Percentiles rank a stretch among this genome's conserved stretches.
phyloP scores from a whole-genome alignment of 30 jellyfish, hydroid and myxozoan species.

The Chrysaora quinquecirrha region DNA sequence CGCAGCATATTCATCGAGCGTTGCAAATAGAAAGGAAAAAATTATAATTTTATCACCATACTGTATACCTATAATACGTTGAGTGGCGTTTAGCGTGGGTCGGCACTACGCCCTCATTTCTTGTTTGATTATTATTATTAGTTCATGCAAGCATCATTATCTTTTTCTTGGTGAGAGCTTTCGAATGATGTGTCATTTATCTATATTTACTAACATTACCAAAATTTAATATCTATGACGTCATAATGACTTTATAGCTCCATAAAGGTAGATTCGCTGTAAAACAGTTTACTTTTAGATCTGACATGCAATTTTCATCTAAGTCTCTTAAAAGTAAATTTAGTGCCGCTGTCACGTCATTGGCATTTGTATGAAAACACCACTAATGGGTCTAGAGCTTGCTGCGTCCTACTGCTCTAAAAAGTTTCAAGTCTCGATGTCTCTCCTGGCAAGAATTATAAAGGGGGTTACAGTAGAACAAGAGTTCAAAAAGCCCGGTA shows the following conservation, averaged over 20 bases:
- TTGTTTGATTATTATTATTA: too few relatives aligned
- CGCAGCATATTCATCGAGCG: too few relatives aligned
- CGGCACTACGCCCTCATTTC: too few relatives aligned
- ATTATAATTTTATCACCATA: too few relatives aligned
- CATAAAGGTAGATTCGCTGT: neutral
- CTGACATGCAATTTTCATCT: too few relatives aligned
- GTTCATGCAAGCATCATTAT: too few relatives aligned
- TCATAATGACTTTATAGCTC: neutral
- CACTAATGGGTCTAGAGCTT: neutral
- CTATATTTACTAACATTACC: neutral
- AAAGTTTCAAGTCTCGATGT: neutral
- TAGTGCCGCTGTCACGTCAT: neutral
- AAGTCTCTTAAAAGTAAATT: neutral
- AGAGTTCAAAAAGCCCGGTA: neutral
- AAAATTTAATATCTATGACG: neutral
- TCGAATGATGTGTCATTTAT: too few relatives aligned
- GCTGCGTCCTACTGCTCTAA: neutral
- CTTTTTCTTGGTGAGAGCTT: too few relatives aligned
- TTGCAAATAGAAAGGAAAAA: too few relatives aligned
- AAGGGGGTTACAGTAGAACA: too few relatives aligned
- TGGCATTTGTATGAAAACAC: neutral
- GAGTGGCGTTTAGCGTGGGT: too few relatives aligned
- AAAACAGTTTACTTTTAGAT: neutral
- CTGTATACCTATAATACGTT: too few relatives aligned
- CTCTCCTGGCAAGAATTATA: neutral